phyloP scores from a whole-genome alignment of 2,113 vertebrate species.

The Siniperca knerii region DNA sequence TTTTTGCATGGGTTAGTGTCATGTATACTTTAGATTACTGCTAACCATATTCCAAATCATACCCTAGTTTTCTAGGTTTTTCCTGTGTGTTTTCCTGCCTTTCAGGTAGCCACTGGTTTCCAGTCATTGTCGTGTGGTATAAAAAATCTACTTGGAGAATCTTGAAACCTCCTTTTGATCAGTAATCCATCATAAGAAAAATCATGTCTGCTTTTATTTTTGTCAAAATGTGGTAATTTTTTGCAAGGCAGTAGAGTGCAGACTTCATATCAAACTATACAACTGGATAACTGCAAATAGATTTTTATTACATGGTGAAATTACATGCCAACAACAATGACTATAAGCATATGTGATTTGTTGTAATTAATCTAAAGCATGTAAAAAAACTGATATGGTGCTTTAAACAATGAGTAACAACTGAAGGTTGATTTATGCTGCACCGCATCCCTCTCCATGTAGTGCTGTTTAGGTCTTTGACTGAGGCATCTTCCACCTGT shows the following conservation, averaged over 20 bases:
- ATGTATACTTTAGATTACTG: neutral
- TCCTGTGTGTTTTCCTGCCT: neutral
- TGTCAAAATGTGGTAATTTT: neutral
- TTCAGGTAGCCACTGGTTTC: neutral
- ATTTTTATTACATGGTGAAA: neutral
- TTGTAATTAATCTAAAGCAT: neutral
- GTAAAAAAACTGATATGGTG: neutral
- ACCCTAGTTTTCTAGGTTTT: neutral
- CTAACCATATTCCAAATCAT: neutral
- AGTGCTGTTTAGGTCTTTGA: conserved; percentile 18
- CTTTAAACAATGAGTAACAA: neutral
- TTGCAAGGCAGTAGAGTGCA: neutral
- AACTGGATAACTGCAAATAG: neutral
- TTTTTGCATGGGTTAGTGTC: neutral
- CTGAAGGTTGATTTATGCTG: neutral
- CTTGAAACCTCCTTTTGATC: neutral
- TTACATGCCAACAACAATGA: neutral
- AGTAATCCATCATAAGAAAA: neutral
- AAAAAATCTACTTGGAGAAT: no score
- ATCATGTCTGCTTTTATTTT: neutral
- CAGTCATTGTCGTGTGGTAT: neutral
- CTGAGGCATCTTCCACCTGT: conserved; percentile 13
- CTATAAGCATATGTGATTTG: neutral
- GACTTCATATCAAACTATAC: neutral
- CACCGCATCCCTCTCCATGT: neutral